Base-by-base conservation (phyloP, 2,113 vertebrate species). In the Osmerus eperlanus region DNA sequence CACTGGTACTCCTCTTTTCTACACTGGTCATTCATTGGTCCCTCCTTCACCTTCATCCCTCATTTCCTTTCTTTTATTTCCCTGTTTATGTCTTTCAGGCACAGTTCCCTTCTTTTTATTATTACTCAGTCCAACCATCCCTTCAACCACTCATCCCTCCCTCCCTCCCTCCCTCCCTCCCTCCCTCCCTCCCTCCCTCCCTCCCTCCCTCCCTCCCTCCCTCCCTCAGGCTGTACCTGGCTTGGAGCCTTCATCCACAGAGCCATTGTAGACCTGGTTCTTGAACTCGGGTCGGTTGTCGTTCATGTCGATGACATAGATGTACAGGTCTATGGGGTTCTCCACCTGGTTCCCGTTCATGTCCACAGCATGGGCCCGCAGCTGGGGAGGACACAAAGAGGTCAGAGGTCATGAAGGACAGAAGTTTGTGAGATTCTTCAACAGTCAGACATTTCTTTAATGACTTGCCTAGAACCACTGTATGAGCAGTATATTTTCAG, bases 341-440 rank as follows among this genome's bases (percentile, higher is more conserved):
- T 99, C 97, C 81, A 99, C 96, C 90, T 98, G 96, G 90, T 96
- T 98, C 18, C 97, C 97, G 3, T 99, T 99, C 96, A 98, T 98
- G 85, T 99, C 96, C 84, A 98, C 97, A 0, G 97, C 97, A 2
- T 99, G 97, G 51, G 97, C 97, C 62, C 95, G 90, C 58, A 99
- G 93, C 97, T 99, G 90, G 32, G 67, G 51, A 75, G 59, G 7
- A 74, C 59, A 70, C 41, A 65, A 58, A 81, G 14, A 54, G 52
- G 68, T 65, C 21, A 2, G 25, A 25, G 1, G 18, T 59, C 23
- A 53, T 25, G 55, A 23, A 72, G 21, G 23, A 28, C 21, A 55
- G 3, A 29, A 3, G 13, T 12, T 9, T 9, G 63, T 1, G 41
- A 47, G 41, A 11, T 11, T 9, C 36, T 6, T 47, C 41, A 47